Evolutionary conservation across 2,113 vertebrate genomes (phyloP).

Genomic region (Cathartes aura): DNA sequence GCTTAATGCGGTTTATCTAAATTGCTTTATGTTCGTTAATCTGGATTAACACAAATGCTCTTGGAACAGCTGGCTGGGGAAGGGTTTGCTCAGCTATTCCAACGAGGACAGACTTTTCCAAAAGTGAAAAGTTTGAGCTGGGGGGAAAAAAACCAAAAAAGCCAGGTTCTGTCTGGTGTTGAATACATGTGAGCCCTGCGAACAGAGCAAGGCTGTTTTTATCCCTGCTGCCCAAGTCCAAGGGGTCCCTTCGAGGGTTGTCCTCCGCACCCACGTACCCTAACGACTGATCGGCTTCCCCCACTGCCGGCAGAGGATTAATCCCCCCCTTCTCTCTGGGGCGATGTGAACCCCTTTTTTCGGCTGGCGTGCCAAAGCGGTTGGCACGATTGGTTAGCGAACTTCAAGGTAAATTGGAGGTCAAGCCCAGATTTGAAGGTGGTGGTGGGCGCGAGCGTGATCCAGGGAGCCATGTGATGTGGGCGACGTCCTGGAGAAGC

Average conservation of each 20-base stretch:
- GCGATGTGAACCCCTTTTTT: background rate
- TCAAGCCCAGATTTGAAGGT: conserved; percentile 62
- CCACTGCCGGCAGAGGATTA: background rate
- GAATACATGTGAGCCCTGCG: background rate
- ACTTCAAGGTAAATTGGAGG: conserved; percentile 50
- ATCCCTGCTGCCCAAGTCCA: background rate
- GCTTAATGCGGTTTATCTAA: conserved; percentile 59
- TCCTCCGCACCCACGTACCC: accelerated
- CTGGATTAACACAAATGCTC: conserved; percentile 64
- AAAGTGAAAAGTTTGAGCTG: background rate
- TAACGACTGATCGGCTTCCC: background rate
- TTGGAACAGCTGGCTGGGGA: background rate
- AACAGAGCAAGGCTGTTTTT: background rate
- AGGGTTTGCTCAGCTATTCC: background rate
- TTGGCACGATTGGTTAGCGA: background rate
- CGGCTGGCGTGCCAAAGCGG: accelerated
- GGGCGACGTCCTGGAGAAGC: background rate
- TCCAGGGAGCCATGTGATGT: conserved; percentile 43
- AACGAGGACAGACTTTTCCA: background rate
- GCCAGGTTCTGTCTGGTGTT: background rate
- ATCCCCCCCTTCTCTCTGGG: background rate
- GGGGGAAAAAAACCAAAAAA: background rate
- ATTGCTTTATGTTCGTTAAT: conserved; percentile 66
- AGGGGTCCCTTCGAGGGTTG: background rate
- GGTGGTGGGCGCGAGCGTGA: background rate